phyloP scores from a whole-genome alignment of 2,888 invertebrate genomes.

The Drosophila prostipennis region DNA sequence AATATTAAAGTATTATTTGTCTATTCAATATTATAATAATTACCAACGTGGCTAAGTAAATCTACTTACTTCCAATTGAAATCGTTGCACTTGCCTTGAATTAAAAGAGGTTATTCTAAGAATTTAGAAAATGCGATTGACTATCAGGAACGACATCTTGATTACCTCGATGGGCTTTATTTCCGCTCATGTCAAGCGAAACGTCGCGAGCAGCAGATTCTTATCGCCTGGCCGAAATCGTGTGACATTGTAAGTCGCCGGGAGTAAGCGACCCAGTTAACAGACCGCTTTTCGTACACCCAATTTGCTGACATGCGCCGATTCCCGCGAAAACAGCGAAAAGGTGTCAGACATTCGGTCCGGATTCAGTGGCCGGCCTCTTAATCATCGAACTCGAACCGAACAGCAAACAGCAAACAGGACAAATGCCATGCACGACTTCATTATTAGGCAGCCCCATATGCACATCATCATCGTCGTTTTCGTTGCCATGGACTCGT shows the following conservation, averaged over 20 bases:
- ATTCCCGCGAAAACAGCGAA: slow-evolving; percentile 44
- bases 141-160: not conserved
- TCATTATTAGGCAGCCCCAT: slow-evolving; percentile 72
- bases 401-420: slow-evolving; percentile 16
- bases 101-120: not conserved
- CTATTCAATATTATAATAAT: too few relatives aligned
- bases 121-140: not conserved
- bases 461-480: slow-evolving; percentile 62
- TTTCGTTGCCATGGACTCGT: slow-evolving; percentile 50
- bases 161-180: not conserved
- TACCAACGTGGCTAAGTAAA: too few relatives aligned
- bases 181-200: slow-evolving; percentile 5
- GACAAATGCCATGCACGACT: slow-evolving; percentile 74
- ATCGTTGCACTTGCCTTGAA: not conserved
- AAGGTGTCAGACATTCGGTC: slow-evolving; percentile 67
- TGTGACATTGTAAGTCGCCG: slow-evolving; percentile 37
- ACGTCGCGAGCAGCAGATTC: not conserved
- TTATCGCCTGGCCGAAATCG: slow-evolving; percentile 32
- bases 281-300: slow-evolving; percentile 11
- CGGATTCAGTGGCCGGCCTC: slow-evolving; percentile 29
- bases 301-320: slow-evolving; percentile 52
- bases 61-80: too few relatives aligned
- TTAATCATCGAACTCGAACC: slow-evolving; percentile 66
- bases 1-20: too few relatives aligned
- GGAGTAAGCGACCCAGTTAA: slow-evolving; percentile 39